These are phyloP conservation scores for Nycticebus coucang DNA, from an alignment of 2,113 vertebrate genomes.

Conservation along the genomic window DNA sequence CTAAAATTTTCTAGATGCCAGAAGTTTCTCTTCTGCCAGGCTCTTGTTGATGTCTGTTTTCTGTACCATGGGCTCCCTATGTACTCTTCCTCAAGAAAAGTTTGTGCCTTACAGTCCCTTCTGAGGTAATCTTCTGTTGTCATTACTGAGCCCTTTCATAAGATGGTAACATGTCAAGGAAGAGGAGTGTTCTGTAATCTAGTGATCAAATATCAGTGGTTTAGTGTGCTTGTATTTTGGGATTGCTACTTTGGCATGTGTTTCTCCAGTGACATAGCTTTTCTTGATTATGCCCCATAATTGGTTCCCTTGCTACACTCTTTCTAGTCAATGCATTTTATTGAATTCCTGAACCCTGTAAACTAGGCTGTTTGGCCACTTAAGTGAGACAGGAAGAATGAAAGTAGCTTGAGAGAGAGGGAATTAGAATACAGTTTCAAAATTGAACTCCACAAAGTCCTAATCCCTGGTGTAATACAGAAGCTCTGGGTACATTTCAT, in stretches of 20 bases:
- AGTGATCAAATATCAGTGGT: neutral
- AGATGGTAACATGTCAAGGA: neutral
- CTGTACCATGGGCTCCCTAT: neutral
- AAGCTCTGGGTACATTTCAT: neutral
- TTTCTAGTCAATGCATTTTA: neutral
- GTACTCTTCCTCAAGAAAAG: neutral
- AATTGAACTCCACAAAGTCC: neutral
- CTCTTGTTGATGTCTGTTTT: too few relatives aligned
- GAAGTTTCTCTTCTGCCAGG: neutral
- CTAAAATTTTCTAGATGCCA: neutral
- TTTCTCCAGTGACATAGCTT: neutral
- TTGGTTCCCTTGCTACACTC: neutral
- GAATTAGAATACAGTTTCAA: neutral
- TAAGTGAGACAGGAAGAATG: neutral
- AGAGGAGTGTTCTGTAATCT: neutral
- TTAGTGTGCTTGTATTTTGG: neutral
- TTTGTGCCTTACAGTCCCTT: neutral
- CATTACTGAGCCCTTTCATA: neutral
- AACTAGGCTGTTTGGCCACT: neutral
- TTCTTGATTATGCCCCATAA: neutral
- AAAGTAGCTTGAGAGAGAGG: neutral
- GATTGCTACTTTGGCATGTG: neutral
- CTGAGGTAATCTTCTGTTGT: neutral
- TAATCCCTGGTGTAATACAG: neutral
- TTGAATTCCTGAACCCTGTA: neutral